phyloP scores from a whole-genome alignment of 2,797 vertebrate species.

The Gila robusta region DNA sequence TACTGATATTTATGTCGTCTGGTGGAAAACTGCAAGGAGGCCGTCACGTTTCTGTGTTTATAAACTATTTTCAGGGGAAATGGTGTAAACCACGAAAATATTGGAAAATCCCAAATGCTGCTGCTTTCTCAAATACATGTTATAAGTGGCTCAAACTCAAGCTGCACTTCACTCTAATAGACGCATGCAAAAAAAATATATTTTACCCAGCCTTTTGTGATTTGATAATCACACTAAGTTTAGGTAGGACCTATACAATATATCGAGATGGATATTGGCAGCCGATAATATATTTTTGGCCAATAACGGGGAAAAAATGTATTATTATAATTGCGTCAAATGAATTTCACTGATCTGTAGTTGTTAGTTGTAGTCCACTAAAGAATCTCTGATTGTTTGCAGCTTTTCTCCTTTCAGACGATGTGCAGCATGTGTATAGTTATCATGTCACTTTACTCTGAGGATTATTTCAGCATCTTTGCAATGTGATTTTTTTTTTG shows the following conservation, averaged over 20 bases:
- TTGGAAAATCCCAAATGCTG: not conserved
- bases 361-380: not conserved
- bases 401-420: no score
- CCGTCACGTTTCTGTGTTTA: not conserved
- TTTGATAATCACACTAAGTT: not conserved
- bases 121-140: not conserved
- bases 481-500: not conserved
- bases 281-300: not conserved
- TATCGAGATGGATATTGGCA: not conserved
- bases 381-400: no score
- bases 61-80: not conserved
- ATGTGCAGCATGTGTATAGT: no score
- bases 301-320: not conserved
- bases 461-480: conserved; percentile 5
- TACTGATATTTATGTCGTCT: not conserved
- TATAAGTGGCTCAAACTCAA: not conserved
- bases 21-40: not conserved
- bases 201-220: not conserved
- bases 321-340: not conserved
- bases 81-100: not conserved
- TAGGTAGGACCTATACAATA: not conserved
- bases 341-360: not conserved
- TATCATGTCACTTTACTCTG: not conserved
- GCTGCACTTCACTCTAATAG: no score
- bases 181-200: no score